Conservation (phyloP, 2,113 vertebrate genomes). For the Turdus rufiventris region DNA sequence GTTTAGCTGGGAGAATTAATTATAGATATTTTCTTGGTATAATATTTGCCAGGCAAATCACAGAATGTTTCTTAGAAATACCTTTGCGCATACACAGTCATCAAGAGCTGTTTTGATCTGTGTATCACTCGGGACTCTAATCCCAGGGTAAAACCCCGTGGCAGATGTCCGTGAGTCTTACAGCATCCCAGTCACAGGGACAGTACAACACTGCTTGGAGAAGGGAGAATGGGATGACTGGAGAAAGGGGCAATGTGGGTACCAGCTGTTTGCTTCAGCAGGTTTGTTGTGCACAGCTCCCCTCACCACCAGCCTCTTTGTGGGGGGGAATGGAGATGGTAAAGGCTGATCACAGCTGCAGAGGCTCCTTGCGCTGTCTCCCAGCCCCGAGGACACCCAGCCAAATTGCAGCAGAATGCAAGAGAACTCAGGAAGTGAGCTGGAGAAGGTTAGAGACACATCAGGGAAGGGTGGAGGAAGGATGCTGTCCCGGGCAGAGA, state of each 20-base stretch:
- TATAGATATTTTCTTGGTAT: background rate
- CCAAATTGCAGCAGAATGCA: background rate
- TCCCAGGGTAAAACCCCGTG: background rate
- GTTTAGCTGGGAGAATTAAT: conserved; percentile 1
- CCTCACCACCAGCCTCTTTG: accelerated
- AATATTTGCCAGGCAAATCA: background rate
- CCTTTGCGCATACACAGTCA: background rate
- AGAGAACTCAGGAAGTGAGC: background rate
- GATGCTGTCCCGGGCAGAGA: background rate
- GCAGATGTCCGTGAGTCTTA: background rate
- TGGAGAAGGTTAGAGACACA: background rate
- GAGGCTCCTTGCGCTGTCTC: background rate
- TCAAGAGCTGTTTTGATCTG: background rate
- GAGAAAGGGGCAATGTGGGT: accelerated
- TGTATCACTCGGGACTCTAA: background rate
- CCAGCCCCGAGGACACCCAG: accelerated
- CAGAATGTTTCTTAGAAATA: background rate
- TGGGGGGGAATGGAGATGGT: background rate
- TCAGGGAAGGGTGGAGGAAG: background rate
- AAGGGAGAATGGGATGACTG: background rate
- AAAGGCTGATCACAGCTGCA: background rate
- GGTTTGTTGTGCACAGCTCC: background rate
- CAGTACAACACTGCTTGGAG: background rate
- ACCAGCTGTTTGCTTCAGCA: background rate
- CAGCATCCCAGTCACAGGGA: background rate